Evolutionary conservation across 2,888 invertebrate genomes (phyloP).

Genomic region (Hirtodrosophila alboralis): DNA sequence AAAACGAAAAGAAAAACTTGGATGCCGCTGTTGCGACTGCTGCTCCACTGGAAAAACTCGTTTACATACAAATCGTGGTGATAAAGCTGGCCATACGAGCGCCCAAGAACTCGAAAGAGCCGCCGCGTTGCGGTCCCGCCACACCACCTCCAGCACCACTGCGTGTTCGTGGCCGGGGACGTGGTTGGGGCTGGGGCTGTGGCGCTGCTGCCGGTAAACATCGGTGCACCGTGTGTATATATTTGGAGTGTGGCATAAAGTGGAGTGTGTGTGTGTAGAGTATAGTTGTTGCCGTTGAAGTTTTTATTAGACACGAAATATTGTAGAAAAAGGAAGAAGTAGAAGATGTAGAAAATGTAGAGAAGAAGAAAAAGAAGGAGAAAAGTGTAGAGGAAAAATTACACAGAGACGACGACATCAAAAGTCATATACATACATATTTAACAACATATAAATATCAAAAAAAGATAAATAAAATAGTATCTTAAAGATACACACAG

Average conservation of each 20-base stretch:
- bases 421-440: slow-evolving; percentile 42
- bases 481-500: slow-evolving; percentile 35
- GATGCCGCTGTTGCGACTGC: neutral
- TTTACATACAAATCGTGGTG: slow-evolving; percentile 83
- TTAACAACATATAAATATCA: slow-evolving; percentile 23
- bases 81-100: slow-evolving; percentile 84
- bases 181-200: slow-evolving; percentile 49
- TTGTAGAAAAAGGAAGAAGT: slow-evolving; percentile 38
- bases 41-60: slow-evolving; percentile 79
- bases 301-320: slow-evolving; percentile 56
- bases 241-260: slow-evolving; percentile 8
- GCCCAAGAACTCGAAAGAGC: slow-evolving; percentile 83
- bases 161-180: slow-evolving; percentile 58
- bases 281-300: slow-evolving; percentile 39
- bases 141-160: slow-evolving; percentile 29
- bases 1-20: slow-evolving; percentile 60
- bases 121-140: slow-evolving; percentile 67
- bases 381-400: slow-evolving; percentile 73
- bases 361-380: slow-evolving; percentile 57
- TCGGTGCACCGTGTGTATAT: slow-evolving; percentile 22
- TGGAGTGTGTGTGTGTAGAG: slow-evolving; percentile 18
- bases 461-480: slow-evolving; percentile 28
- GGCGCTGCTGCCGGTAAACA: no score
- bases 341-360: slow-evolving; percentile 23
- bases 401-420: slow-evolving; percentile 64